phyloP scores from a whole-genome alignment of 2,888 invertebrate genomes.

The Synergus japonicus region DNA sequence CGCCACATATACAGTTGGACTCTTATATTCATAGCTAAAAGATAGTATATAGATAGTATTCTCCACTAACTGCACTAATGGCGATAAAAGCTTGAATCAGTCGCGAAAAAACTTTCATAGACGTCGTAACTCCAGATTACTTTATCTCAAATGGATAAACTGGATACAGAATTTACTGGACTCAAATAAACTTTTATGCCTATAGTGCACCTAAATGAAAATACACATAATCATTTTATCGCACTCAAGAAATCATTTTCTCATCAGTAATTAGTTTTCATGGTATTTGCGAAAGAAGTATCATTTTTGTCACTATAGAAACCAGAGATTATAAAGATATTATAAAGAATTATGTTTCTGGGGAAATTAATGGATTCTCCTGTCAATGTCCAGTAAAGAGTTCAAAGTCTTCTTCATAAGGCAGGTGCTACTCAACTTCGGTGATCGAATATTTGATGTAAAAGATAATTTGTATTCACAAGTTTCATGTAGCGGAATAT shows the following conservation, averaged over 20 bases:
- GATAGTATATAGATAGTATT: background rate
- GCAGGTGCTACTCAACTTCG: too few relatives aligned
- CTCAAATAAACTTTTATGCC: conserved; percentile 32
- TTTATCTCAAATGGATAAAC: conserved; percentile 31
- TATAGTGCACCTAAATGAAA: background rate
- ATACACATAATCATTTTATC: background rate
- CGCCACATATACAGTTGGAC: conserved; percentile 50
- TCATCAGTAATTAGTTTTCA: background rate
- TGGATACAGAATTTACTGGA: conserved; percentile 11
- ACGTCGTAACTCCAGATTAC: conserved; percentile 29
- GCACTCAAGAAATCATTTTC: background rate
- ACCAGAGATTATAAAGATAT: background rate
- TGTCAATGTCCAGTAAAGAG: too few relatives aligned
- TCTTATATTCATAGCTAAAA: conserved; percentile 39
- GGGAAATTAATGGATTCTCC: background rate
- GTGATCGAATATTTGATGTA: too few relatives aligned
- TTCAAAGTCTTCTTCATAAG: too few relatives aligned
- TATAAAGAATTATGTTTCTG: conserved; percentile 4
- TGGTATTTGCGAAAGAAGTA: background rate
- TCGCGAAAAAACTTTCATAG: conserved; percentile 17
- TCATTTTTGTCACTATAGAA: background rate
- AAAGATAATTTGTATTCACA: too few relatives aligned
- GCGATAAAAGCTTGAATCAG: conserved; percentile 21
- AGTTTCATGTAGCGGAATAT: too few relatives aligned
- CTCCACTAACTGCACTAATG: conserved; percentile 25